Conservation (phyloP, 2,113 vertebrate species). For the Harpagus bidentatus region DNA sequence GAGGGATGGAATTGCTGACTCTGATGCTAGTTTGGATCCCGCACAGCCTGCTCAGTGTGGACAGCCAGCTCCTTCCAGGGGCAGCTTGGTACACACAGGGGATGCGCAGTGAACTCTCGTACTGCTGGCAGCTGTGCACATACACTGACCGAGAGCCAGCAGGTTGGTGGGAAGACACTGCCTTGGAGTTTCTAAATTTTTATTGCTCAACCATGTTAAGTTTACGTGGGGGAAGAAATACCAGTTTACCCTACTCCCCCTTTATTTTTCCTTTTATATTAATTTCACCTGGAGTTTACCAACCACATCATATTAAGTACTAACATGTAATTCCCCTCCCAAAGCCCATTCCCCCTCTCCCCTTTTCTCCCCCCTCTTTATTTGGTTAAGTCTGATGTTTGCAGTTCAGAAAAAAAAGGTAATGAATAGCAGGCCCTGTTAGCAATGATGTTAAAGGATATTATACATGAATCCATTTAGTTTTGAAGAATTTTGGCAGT, state of each 20-base stretch:
- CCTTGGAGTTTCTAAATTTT: neutral
- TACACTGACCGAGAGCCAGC: neutral
- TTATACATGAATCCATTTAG: slow-evolving; percentile 72
- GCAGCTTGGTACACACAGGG: neutral
- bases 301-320: neutral
- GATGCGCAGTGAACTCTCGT: neutral
- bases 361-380: neutral
- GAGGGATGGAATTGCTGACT: neutral
- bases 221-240: neutral
- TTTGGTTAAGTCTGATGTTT: slow-evolving; percentile 59
- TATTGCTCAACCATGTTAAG: neutral
- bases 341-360: neutral
- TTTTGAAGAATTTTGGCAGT: slow-evolving; percentile 71
- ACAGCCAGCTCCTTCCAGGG: neutral
- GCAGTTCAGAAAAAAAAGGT: neutral
- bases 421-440: slow-evolving; percentile 77
- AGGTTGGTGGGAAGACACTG: neutral
- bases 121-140: neutral
- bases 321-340: neutral
- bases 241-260: neutral
- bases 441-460: slow-evolving; percentile 76
- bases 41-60: neutral
- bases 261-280: neutral
- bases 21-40: neutral
- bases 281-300: slow-evolving; percentile 6